Conservation (phyloP, 1,140 invertebrate species). For the Ceratina japonica region DNA sequence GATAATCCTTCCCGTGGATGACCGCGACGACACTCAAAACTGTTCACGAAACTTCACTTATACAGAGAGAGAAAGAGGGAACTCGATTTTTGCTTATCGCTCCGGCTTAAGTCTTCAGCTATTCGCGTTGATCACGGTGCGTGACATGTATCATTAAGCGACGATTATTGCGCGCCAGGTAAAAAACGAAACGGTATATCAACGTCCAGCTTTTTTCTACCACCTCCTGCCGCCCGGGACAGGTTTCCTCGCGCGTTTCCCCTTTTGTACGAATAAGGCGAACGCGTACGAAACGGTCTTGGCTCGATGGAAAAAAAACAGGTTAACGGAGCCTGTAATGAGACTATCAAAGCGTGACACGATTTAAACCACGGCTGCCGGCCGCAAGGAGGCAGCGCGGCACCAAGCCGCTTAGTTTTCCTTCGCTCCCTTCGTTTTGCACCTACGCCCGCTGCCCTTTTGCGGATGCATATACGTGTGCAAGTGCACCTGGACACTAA, state of each 20-base stretch:
- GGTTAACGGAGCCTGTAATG: constrained; percentile 67
- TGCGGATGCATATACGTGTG: constrained; percentile 25
- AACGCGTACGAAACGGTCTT: neutral
- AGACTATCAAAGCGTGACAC: constrained; percentile 66
- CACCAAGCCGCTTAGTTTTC: constrained; percentile 44
- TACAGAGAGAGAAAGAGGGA: no score
- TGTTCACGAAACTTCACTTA: constrained; percentile 3
- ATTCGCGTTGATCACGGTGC: constrained; percentile 11
- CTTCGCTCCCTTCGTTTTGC: constrained; percentile 41
- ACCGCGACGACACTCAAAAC: neutral
- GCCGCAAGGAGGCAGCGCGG: constrained; percentile 53
- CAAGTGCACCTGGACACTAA: constrained; percentile 46
- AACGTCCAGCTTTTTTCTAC: neutral
- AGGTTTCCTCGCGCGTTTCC: no score
- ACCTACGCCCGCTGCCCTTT: constrained; percentile 38
- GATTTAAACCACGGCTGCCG: constrained; percentile 36
- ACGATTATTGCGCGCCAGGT: neutral
- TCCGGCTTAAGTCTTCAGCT: neutral
- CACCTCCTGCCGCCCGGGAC: no score
- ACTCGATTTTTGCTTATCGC: neutral
- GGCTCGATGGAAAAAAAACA: constrained; percentile 38
- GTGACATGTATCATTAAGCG: constrained; percentile 35
- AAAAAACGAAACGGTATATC: neutral
- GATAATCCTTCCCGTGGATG: constrained; percentile 6
- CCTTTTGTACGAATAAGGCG: neutral